Evolutionary conservation across 2,888 invertebrate species (phyloP).

Genomic region (Drosophila falleni): DNA sequence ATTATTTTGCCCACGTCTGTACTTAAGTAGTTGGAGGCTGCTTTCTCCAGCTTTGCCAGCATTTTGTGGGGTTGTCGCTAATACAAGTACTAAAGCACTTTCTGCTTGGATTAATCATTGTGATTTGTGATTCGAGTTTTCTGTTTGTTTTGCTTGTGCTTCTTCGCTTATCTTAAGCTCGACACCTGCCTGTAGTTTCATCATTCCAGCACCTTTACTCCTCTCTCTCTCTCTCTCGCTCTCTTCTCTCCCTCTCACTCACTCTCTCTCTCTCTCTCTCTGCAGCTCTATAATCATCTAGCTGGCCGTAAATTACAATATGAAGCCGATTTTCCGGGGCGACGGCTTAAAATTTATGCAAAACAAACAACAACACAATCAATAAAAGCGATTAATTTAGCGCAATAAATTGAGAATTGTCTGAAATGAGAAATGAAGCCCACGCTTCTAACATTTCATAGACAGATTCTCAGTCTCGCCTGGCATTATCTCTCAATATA

Average conservation of each 20-base stretch:
- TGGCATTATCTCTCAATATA: slow-evolving; percentile 6
- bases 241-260: no score
- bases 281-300: background rate
- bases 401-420: slow-evolving; percentile 40
- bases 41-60: background rate
- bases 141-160: slow-evolving; percentile 5
- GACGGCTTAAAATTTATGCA: slow-evolving; percentile 55
- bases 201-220: background rate
- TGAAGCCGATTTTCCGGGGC: slow-evolving; percentile 25
- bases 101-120: slow-evolving; percentile 44
- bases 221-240: background rate
- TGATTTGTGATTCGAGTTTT: slow-evolving; percentile 39
- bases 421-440: slow-evolving; percentile 25
- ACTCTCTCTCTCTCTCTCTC: no score
- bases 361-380: slow-evolving; percentile 63
- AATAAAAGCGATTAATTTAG: slow-evolving; percentile 65
- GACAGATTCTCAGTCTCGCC: slow-evolving; percentile 7
- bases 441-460: background rate
- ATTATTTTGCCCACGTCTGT: no score
- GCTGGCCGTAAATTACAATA: slow-evolving; percentile 22
- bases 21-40: slow-evolving; percentile 1
- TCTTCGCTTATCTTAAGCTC: slow-evolving; percentile 43
- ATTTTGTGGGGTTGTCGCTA: background rate
- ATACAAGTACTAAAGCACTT: slow-evolving; percentile 2
- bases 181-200: slow-evolving; percentile 33